Conservation (phyloP, 2,113 vertebrate genomes). For the Glaucomys volans region DNA sequence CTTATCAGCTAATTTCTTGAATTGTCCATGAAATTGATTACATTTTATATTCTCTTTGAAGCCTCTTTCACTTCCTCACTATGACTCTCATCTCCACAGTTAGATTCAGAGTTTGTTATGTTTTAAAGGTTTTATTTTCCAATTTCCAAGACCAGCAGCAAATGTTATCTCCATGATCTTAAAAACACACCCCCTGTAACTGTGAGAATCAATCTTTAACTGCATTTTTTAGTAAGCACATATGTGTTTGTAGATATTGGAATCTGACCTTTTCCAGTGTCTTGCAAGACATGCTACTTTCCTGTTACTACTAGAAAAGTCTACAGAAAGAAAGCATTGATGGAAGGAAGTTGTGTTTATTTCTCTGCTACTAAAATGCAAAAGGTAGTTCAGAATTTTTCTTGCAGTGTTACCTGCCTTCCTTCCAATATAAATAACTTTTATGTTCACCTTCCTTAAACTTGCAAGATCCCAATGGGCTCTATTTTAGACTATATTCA, state of each 20-base stretch:
- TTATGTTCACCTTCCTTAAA: neutral
- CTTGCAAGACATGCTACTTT: neutral
- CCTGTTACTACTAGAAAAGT: neutral
- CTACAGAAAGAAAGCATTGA: neutral
- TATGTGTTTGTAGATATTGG: neutral
- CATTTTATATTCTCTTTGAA: neutral
- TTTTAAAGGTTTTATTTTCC: constrained; percentile 1
- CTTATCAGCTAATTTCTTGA: neutral
- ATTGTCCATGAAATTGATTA: neutral
- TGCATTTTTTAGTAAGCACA: neutral
- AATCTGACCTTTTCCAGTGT: neutral
- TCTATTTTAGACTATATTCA: neutral
- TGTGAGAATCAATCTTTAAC: neutral
- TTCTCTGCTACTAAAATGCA: constrained; percentile 30
- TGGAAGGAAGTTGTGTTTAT: neutral
- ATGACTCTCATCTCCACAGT: neutral
- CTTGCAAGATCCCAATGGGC: neutral
- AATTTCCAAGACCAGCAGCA: neutral
- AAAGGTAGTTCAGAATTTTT: constrained; percentile 4
- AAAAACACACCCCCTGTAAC: neutral
- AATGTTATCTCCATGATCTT: neutral
- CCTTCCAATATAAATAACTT: constrained; percentile 6
- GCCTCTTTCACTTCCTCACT: neutral
- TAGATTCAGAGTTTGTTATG: neutral
- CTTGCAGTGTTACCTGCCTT: neutral